phyloP scores from a whole-genome alignment of 2,888 invertebrate genomes.

The Mantis religiosa region DNA sequence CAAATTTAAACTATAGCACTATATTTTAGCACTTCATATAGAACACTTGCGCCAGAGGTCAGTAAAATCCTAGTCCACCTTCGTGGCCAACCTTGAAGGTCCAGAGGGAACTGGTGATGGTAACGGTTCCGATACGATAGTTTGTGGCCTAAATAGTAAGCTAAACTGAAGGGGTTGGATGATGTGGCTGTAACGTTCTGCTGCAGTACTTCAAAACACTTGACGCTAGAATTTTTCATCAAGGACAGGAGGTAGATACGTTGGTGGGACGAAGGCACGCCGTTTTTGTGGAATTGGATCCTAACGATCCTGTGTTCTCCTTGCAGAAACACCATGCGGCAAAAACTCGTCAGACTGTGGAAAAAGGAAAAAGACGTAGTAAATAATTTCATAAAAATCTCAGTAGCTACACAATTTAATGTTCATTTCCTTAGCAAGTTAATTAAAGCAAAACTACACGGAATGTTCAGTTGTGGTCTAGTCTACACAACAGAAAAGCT shows the following conservation, averaged over 20 bases:
- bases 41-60: neutral
- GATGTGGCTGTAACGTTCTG: neutral
- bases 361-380: neutral
- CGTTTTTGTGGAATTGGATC: neutral
- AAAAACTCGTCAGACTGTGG: neutral
- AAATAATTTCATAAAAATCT: too few relatives aligned
- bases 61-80: conserved; percentile 34
- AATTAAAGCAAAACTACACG: too few relatives aligned
- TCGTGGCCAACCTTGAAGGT: conserved; percentile 45
- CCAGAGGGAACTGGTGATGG: conserved; percentile 29
- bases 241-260: conserved; percentile 26
- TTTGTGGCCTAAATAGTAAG: neutral
- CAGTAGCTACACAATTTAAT: too few relatives aligned
- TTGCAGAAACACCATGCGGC: neutral
- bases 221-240: conserved; percentile 27
- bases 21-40: neutral
- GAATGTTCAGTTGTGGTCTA: too few relatives aligned
- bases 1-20: neutral
- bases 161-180: neutral
- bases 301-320: neutral
- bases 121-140: conserved; percentile 28
- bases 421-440: too few relatives aligned
- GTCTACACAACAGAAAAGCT: too few relatives aligned
- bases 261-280: neutral
- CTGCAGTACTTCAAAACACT: neutral